Evolutionary conservation across 2,113 vertebrate species (phyloP).

Genomic region (Burhinus oedicnemus): DNA sequence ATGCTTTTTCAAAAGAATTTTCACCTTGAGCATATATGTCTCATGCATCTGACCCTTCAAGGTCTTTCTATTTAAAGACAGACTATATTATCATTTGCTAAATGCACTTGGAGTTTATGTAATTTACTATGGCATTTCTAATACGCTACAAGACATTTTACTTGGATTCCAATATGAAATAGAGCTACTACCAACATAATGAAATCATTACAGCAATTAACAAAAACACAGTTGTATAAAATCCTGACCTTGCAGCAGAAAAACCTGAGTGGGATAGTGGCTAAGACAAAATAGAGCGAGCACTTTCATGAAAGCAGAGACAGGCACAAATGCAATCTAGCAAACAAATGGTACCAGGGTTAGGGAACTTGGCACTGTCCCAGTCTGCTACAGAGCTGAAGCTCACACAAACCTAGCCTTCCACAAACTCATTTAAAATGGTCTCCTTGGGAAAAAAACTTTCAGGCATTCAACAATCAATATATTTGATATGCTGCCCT

Average conservation of each 20-base stretch:
- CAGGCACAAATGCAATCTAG: not conserved
- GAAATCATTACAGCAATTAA: not conserved
- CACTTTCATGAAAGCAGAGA: not conserved
- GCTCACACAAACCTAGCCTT: not conserved
- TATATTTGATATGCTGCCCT: not conserved
- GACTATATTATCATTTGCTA: not conserved
- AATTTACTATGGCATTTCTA: not conserved
- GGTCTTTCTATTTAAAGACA: constrained; percentile 12
- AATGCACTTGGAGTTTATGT: not conserved
- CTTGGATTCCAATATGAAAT: not conserved
- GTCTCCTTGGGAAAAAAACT: not conserved
- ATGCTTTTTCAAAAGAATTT: not conserved
- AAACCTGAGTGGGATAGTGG: not conserved
- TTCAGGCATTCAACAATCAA: not conserved
- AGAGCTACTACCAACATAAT: not conserved
- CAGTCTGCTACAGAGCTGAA: not conserved
- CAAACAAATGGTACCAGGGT: not conserved
- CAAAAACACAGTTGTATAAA: not conserved
- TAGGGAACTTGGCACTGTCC: not conserved
- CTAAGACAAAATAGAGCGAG: not conserved
- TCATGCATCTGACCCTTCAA: not conserved
- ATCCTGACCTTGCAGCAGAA: not conserved
- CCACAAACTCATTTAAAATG: not conserved
- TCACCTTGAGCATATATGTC: not conserved
- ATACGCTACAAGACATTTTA: not conserved